Conservation (phyloP, 1,140 invertebrate genomes). For the Sesamia nonagrioides region DNA sequence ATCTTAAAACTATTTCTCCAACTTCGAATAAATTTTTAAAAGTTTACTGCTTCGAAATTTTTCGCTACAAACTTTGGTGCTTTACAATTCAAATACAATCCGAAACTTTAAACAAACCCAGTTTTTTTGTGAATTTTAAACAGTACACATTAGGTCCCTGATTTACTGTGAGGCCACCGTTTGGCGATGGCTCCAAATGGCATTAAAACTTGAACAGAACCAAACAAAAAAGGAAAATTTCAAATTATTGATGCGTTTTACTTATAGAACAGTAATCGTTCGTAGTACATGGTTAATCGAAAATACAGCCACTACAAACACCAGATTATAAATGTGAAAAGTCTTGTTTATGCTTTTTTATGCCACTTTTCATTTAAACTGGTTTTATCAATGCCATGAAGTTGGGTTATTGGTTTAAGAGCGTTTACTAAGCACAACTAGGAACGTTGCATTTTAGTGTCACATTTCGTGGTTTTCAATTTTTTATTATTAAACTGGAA, state of each 20-base stretch:
- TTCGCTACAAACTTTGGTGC: constrained; percentile 17
- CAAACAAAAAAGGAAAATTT: background rate
- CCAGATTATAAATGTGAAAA: background rate
- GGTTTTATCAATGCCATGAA: no score
- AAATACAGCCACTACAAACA: background rate
- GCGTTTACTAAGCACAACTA: no score
- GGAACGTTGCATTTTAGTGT: no score
- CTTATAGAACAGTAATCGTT: background rate
- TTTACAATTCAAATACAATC: constrained; percentile 45
- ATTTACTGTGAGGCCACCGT: constrained; percentile 21
- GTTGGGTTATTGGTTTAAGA: no score
- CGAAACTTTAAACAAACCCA: constrained; percentile 37
- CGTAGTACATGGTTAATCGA: background rate
- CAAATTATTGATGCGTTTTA: background rate
- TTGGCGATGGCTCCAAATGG: constrained; percentile 31
- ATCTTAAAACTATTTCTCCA: constrained; percentile 41
- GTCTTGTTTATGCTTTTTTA: no score
- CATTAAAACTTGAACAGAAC: constrained; percentile 5
- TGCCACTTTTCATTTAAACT: no score
- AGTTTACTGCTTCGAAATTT: constrained; percentile 24
- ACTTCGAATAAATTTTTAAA: constrained; percentile 34
- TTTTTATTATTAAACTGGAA: no score
- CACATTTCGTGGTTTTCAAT: no score
- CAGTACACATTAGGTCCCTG: constrained; percentile 3
- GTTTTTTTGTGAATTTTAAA: constrained; percentile 40